Percentiles rank a stretch among this genome's conserved stretches.
Evolutionary conservation across 2,113 vertebrate species (phyloP).

Genomic region (Turnix velox): DNA sequence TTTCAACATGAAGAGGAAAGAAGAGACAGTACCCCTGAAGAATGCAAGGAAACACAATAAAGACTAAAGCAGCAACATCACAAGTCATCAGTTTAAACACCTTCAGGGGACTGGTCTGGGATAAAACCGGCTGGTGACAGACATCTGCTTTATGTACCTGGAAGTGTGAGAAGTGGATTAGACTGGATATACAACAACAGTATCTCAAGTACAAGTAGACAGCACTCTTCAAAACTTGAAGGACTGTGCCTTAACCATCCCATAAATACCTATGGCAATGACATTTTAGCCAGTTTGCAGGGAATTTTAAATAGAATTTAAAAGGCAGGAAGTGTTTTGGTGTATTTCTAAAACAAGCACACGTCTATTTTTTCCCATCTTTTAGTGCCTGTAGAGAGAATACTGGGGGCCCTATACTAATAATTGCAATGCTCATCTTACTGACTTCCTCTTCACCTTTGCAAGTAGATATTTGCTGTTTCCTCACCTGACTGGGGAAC

Average conservation of each 20-base stretch:
- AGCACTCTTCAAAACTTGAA: background rate
- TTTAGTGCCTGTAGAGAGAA: background rate
- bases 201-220: background rate
- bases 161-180: background rate
- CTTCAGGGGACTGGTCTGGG: background rate
- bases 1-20: slow-evolving; percentile 42
- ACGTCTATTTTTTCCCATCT: background rate
- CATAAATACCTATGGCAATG: background rate
- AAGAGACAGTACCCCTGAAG: background rate
- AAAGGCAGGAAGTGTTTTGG: background rate
- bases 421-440: background rate
- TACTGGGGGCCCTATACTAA: background rate
- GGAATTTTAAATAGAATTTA: background rate
- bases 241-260: background rate
- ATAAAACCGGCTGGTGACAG: background rate
- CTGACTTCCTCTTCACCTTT: slow-evolving; percentile 24
- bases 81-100: background rate
- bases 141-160: background rate
- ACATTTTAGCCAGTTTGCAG: background rate
- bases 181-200: background rate
- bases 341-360: background rate
- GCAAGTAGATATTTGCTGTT: background rate
- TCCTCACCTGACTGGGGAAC: slow-evolving; percentile 3
- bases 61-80: background rate
- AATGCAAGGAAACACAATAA: background rate